A percentile compares a stretch with the other conserved stretches of the same genome.
Evolutionary conservation across 2,888 invertebrate genomes (phyloP).

Genomic region (Serripes groenlandicus): DNA sequence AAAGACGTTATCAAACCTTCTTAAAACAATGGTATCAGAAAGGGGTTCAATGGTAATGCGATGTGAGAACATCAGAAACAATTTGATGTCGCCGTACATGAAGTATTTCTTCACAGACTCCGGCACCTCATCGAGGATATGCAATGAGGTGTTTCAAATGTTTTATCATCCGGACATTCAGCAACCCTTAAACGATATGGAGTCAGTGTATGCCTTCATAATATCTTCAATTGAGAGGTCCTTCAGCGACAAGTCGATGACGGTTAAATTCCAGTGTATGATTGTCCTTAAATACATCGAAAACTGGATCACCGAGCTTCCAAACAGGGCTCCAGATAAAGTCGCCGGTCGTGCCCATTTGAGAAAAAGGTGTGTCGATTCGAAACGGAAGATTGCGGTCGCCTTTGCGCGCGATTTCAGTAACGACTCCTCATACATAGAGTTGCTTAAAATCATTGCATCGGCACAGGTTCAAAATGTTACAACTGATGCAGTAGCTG

Average conservation of each 20-base stretch:
- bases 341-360: background rate
- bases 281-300: background rate
- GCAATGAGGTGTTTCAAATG: background rate
- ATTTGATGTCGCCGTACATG: background rate
- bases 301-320: background rate
- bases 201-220: background rate
- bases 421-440: background rate
- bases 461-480: background rate
- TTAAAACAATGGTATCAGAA: background rate
- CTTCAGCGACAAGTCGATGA: background rate
- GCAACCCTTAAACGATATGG: background rate
- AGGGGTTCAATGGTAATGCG: background rate
- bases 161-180: background rate
- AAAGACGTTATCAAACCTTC: background rate
- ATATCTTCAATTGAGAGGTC: background rate
- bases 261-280: background rate
- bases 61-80: background rate
- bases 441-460: background rate
- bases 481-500: background rate
- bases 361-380: background rate
- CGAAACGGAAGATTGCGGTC: background rate
- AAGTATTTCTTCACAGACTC: background rate
- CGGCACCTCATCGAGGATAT: no score
- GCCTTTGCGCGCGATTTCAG: background rate
- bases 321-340: background rate